Evolutionary conservation across 2,797 vertebrate species (phyloP).

Genomic region (Ficedula albicollis): DNA sequence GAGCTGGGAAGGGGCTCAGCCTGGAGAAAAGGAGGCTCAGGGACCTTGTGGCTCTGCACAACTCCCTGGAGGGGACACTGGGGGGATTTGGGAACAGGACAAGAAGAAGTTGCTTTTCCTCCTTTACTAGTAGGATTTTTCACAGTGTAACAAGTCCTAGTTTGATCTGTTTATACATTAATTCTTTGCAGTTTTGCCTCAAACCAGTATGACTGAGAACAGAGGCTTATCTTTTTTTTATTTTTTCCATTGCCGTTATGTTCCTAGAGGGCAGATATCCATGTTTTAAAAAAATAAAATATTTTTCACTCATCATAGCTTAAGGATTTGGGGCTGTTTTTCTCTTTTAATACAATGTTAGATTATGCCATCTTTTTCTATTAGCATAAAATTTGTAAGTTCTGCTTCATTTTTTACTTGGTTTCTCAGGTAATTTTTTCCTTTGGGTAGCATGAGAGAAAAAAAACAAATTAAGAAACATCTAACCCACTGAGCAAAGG

Average conservation of each 20-base stretch:
- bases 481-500: background rate
- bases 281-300: slow-evolving; percentile 11
- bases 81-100: background rate
- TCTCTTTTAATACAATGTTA: slow-evolving; percentile 9
- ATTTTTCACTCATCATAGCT: slow-evolving; percentile 34
- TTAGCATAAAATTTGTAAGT: slow-evolving; percentile 48
- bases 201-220: slow-evolving; percentile 21
- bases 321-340: slow-evolving; percentile 37
- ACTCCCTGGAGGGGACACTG: background rate
- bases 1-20: background rate
- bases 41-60: background rate
- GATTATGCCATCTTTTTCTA: slow-evolving; percentile 48
- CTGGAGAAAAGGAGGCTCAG: background rate
- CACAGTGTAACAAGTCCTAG: background rate
- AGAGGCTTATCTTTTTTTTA: background rate
- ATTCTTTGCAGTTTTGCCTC: slow-evolving; percentile 11
- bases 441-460: background rate
- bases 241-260: background rate
- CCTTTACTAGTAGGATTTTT: background rate
- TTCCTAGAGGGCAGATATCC: slow-evolving; percentile 15
- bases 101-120: background rate
- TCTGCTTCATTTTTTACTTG: slow-evolving; percentile 20
- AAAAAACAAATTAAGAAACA: slow-evolving; percentile 1
- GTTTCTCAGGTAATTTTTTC: slow-evolving; percentile 46
- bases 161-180: background rate